A percentile compares a stretch with the other conserved stretches of the same genome.
These are phyloP conservation scores for Sipha maydis DNA, from an alignment of 2,888 invertebrate genomes.

Conservation along the genomic window DNA sequence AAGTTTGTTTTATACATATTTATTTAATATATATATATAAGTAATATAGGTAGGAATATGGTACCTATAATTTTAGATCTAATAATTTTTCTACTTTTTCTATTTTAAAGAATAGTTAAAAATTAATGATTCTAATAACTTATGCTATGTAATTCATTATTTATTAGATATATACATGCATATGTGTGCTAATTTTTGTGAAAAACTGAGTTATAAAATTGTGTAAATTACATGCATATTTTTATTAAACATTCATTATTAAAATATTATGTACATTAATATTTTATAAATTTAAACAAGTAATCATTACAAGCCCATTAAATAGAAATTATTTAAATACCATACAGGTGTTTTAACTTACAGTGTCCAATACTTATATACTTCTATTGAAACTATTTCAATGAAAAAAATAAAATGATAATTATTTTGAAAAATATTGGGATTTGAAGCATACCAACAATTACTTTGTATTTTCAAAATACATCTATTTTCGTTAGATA, in stretches of 20 bases:
- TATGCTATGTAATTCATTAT: background rate
- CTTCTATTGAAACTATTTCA: background rate
- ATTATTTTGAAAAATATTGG: background rate
- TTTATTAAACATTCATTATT: background rate
- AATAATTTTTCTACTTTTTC: background rate
- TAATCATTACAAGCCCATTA: background rate
- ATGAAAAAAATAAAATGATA: background rate
- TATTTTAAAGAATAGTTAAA: background rate
- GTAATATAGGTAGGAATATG: no score
- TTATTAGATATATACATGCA: constrained; percentile 13
- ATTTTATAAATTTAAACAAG: constrained; percentile 3
- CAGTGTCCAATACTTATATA: background rate
- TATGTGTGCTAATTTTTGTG: constrained; percentile 6
- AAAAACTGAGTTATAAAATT: background rate
- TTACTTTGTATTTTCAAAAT: no score
- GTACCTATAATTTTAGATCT: no score
- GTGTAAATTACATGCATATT: constrained; percentile 27
- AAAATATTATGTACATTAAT: background rate
- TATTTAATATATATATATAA: background rate
- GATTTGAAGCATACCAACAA: no score
- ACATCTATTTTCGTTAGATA: no score
- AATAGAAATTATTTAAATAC: background rate
- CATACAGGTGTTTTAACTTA: constrained; percentile 1
- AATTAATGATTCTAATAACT: background rate
- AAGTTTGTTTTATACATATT: background rate